Conservation (phyloP, 1,140 invertebrate species). For the Lordiphosa clarofinis region DNA sequence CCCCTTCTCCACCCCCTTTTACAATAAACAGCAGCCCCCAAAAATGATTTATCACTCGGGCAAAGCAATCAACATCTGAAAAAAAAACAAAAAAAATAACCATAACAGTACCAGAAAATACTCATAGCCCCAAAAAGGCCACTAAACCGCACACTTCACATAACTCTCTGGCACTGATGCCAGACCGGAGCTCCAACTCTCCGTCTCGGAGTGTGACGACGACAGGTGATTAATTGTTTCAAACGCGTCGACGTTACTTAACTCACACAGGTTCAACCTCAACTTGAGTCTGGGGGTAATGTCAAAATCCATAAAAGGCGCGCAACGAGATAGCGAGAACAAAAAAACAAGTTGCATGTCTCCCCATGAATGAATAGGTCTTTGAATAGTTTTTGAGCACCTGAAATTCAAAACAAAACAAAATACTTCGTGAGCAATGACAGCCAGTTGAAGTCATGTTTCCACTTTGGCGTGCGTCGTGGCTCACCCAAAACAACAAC, state of each 20-base stretch:
- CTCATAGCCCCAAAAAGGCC: slow-evolving; percentile 32
- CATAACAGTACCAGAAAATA: slow-evolving; percentile 23
- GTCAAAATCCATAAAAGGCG: slow-evolving; percentile 61
- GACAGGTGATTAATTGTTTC: slow-evolving; percentile 77
- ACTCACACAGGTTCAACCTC: slow-evolving; percentile 45
- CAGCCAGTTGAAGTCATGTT: slow-evolving; percentile 69
- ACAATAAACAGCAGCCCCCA: slow-evolving; percentile 32
- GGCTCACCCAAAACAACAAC: slow-evolving; percentile 44
- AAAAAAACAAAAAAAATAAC: no score
- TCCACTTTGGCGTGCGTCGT: slow-evolving; percentile 70
- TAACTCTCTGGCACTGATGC: slow-evolving; percentile 45
- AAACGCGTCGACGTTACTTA: slow-evolving; percentile 74
- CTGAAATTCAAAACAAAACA: slow-evolving; percentile 74
- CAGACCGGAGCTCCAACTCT: slow-evolving; percentile 5
- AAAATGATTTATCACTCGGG: slow-evolving; percentile 57
- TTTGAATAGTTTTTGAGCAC: slow-evolving; percentile 66
- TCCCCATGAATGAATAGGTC: slow-evolving; percentile 60
- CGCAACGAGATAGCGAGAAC: slow-evolving; percentile 33
- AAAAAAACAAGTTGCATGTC: slow-evolving; percentile 72
- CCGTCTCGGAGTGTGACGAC: slow-evolving; percentile 39
- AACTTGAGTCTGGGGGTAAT: slow-evolving; percentile 40
- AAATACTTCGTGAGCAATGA: slow-evolving; percentile 67
- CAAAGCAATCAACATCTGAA: slow-evolving; percentile 53
- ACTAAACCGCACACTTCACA: slow-evolving; percentile 40
- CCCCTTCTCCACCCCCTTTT: no score